Evolutionary conservation across 2,797 vertebrate genomes (phyloP).

Genomic region (Myripristis murdjan): DNA sequence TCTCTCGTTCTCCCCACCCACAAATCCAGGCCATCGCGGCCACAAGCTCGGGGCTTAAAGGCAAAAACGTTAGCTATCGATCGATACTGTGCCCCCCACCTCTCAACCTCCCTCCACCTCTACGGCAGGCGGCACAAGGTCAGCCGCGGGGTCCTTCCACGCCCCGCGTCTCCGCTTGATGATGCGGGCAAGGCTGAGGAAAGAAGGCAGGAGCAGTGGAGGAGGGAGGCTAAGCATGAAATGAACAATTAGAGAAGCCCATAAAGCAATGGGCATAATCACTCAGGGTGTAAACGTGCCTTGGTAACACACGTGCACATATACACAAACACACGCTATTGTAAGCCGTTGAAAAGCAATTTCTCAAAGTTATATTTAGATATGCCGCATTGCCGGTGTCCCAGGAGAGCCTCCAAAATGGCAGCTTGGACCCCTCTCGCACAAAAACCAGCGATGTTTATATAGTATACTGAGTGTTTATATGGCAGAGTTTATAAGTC

Average conservation of each 20-base stretch:
- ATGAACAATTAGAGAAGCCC: slow-evolving; percentile 59
- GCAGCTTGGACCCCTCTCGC: not conserved
- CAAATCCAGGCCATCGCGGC: slow-evolving; percentile 28
- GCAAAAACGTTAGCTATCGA: slow-evolving; percentile 62
- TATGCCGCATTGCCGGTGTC: slow-evolving; percentile 12
- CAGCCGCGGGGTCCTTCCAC: slow-evolving; percentile 43
- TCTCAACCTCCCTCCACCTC: slow-evolving; percentile 19
- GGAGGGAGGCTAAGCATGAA: slow-evolving; percentile 58
- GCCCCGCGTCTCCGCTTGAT: slow-evolving; percentile 13
- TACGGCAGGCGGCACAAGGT: slow-evolving; percentile 52
- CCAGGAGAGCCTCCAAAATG: slow-evolving; percentile 7
- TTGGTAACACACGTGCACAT: slow-evolving; percentile 3
- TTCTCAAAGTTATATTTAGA: slow-evolving; percentile 20
- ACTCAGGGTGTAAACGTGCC: slow-evolving; percentile 21
- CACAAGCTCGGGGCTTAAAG: slow-evolving; percentile 45
- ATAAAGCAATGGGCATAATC: slow-evolving; percentile 59
- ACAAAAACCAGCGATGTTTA: not conserved
- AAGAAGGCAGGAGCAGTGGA: slow-evolving; percentile 23
- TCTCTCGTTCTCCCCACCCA: slow-evolving; percentile 11
- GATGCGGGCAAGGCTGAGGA: slow-evolving; percentile 8
- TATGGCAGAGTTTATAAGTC: not conserved
- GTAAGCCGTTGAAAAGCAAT: slow-evolving; percentile 1
- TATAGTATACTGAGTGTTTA: too few species aligned
- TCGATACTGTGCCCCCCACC: slow-evolving; percentile 39
- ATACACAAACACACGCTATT: slow-evolving; percentile 6